phyloP scores from a whole-genome alignment of 2,888 invertebrate species.

The Myopa tessellatipennis region DNA sequence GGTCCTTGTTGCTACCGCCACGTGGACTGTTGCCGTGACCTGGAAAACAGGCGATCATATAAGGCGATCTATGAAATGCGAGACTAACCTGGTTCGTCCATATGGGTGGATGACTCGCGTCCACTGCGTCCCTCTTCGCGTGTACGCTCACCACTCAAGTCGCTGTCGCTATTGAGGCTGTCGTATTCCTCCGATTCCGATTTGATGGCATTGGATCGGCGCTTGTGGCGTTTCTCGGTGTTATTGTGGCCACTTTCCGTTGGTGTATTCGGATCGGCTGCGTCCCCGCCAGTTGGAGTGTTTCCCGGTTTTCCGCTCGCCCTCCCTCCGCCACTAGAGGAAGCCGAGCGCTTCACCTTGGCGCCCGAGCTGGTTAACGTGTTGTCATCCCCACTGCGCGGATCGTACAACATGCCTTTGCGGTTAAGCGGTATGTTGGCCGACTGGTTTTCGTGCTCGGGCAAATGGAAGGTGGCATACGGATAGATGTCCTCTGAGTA shows the following conservation, averaged over 20 bases:
- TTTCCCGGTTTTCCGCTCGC: constrained; percentile 49
- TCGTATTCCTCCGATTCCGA: constrained; percentile 73
- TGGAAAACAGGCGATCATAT: constrained; percentile 39
- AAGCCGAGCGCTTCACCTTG: constrained; percentile 57
- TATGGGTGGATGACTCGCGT: constrained; percentile 69
- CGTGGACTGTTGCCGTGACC: constrained; percentile 66
- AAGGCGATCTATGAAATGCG: not conserved
- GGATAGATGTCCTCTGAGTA: constrained; percentile 74
- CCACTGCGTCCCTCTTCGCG: constrained; percentile 69
- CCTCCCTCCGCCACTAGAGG: constrained; percentile 46
- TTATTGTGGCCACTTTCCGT: constrained; percentile 54
- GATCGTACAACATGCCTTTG: constrained; percentile 60
- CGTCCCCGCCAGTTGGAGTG: constrained; percentile 32
- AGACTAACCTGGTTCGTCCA: constrained; percentile 67
- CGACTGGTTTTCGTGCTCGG: constrained; percentile 71
- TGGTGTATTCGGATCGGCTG: constrained; percentile 46
- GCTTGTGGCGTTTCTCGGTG: constrained; percentile 67
- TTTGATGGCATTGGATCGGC: constrained; percentile 70
- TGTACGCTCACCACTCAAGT: constrained; percentile 67
- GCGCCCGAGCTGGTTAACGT: constrained; percentile 54
- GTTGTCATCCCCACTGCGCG: constrained; percentile 58
- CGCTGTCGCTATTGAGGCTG: constrained; percentile 71
- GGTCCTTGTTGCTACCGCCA: constrained; percentile 67
- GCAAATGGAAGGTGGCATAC: constrained; percentile 73
- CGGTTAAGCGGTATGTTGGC: constrained; percentile 68